phyloP scores from a whole-genome alignment of 2,113 vertebrate species.

The Oncorhynchus mykiss region DNA sequence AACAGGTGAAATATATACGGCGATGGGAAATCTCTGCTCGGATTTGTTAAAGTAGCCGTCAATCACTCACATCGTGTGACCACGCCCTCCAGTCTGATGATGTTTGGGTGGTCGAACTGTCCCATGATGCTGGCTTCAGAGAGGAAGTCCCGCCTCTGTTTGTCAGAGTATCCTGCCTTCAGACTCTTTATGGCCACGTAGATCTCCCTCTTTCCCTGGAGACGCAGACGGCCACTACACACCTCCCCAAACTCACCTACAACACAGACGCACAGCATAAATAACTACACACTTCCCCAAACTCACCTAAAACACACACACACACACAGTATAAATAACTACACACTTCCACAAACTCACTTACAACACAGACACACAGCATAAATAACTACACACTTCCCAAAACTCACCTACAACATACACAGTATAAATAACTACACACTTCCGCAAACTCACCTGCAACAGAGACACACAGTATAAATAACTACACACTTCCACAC shows the following conservation, averaged over 20 bases:
- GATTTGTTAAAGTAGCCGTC: background rate
- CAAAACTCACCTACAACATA: too few species aligned
- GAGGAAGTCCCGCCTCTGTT: slow-evolving; percentile 76
- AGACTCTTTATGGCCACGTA: slow-evolving; percentile 79
- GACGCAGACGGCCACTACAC: slow-evolving; percentile 73
- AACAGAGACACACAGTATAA: too few species aligned
- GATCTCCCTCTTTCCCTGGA: slow-evolving; percentile 75
- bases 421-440: too few species aligned
- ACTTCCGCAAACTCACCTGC: too few species aligned
- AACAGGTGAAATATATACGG: too few species aligned
- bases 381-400: too few species aligned
- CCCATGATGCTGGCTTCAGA: slow-evolving; percentile 79
- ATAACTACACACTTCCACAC: too few species aligned
- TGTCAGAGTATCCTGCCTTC: slow-evolving; percentile 76
- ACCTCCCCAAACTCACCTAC: slow-evolving; percentile 77
- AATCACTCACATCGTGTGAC: slow-evolving; percentile 75
- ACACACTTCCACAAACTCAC: too few species aligned
- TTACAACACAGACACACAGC: too few species aligned
- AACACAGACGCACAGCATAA: slow-evolving; percentile 20
- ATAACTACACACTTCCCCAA: background rate
- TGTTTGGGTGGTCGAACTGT: slow-evolving; percentile 77
- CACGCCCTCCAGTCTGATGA: slow-evolving; percentile 76
- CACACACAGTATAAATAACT: background rate
- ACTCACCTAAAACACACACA: slow-evolving; percentile 9
- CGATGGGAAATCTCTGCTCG: too few species aligned